Evolutionary conservation across 2,113 vertebrate species (phyloP), one percentile per base, ranked within the genome.

Genomic region (Coturnix japonica): DNA sequence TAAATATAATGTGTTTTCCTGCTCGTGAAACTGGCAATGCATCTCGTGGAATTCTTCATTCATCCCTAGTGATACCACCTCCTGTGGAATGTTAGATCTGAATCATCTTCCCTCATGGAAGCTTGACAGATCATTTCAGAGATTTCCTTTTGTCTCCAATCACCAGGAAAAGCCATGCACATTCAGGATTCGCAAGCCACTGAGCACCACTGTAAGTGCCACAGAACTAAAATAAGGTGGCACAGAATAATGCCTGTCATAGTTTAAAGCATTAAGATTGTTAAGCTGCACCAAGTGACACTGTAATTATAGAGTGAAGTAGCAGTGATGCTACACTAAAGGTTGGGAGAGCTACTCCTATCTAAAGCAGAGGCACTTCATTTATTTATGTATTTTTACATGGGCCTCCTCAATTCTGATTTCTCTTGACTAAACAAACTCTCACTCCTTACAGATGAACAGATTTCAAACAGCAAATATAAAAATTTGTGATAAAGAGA

Each of bases 201-300:
- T 87, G 57, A 69, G 81, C 61, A 87, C 47, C 21, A 74, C 30
- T 87, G 71, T 75, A 91, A 93, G 71, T 73, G 79, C 35, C 66
- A 69, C 25, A 65, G 73, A 95, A 92, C 60, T 83, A 89, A 93
- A 96, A 90, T 88, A 95, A 86, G 87, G 33, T 85, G 92, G 86
- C 66, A 91, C 71, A 88, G 83, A 93, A 96, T 95, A 91, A 91
- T 14, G 39, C 51, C 94, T 95, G 90, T 95, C 95, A 93, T 37
- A 79, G 47, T 93, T 93, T 95, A 81, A 94, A 89, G 69, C 78
- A 87, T 94, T 81, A 76, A 73, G 90, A 93, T 81, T 70, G 85
- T 78, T 84, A 97, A 94, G 92, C 67, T 87, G 91, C 89, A 94
- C 90, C 79, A 82, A 82, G 4, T 90, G 95, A 95, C 94, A 94